Evolutionary conservation across 2,888 invertebrate species (phyloP).

Genomic region (Hydropsyche betteni): DNA sequence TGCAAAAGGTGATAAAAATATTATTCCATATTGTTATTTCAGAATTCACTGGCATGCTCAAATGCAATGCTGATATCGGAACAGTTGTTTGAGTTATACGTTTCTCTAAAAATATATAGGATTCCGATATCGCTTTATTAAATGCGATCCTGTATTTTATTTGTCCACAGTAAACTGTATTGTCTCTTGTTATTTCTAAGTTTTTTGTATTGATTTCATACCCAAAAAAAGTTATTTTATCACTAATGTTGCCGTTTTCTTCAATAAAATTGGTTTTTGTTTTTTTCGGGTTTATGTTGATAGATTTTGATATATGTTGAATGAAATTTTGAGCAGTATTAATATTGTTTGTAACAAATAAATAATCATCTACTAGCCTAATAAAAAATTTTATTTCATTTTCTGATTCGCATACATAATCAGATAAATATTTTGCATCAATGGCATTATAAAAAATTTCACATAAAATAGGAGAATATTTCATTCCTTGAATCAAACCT

Average conservation of each 20-base stretch:
- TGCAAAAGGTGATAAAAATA: slow-evolving; percentile 61
- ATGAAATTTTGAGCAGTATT: slow-evolving; percentile 59
- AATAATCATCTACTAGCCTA: slow-evolving; percentile 64
- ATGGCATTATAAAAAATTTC: slow-evolving; percentile 62
- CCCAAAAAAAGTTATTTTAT: slow-evolving; percentile 61
- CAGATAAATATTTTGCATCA: slow-evolving; percentile 55
- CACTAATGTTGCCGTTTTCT: slow-evolving; percentile 55
- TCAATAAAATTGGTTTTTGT: slow-evolving; percentile 61
- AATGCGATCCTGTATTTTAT: slow-evolving; percentile 65
- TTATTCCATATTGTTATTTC: slow-evolving; percentile 61
- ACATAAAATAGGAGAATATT: slow-evolving; percentile 64
- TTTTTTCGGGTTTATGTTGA: slow-evolving; percentile 62
- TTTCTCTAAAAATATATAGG: slow-evolving; percentile 60
- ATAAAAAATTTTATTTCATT: slow-evolving; percentile 58
- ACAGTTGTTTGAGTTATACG: slow-evolving; percentile 63
- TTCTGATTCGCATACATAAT: slow-evolving; percentile 47
- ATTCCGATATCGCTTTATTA: slow-evolving; percentile 57
- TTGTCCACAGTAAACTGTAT: slow-evolving; percentile 60
- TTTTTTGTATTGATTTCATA: slow-evolving; percentile 60
- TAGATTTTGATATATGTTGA: slow-evolving; percentile 58
- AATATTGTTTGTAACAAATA: slow-evolving; percentile 62
- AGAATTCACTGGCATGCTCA: slow-evolving; percentile 60
- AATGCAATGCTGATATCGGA: slow-evolving; percentile 61
- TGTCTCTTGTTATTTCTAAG: slow-evolving; percentile 60
- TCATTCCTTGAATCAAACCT: slow-evolving; percentile 64